Conservation (phyloP, 1,140 invertebrate genomes). For the Branchinecta lindahli region DNA sequence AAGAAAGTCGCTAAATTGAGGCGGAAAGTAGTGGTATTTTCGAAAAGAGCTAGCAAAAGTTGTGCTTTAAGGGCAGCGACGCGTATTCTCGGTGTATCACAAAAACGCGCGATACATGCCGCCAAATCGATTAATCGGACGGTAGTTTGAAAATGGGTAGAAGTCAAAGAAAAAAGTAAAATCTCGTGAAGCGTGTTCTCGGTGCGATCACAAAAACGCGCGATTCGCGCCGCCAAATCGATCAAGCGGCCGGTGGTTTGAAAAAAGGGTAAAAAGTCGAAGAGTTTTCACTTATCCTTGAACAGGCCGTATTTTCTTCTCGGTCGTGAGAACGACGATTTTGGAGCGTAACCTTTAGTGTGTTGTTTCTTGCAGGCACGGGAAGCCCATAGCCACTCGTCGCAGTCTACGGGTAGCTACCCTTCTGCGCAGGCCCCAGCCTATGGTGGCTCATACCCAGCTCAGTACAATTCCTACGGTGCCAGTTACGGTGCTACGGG, state of each 20-base stretch:
- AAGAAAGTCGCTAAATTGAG: too few relatives aligned
- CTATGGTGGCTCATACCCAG: not conserved
- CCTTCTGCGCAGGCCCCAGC: not conserved
- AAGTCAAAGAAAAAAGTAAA: not conserved
- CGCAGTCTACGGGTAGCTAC: not conserved
- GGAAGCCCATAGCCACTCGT: not conserved
- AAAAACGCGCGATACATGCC: not conserved
- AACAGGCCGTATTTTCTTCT: not conserved
- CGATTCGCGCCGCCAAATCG: not conserved
- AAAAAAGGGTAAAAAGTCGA: not conserved
- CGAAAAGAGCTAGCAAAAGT: too few relatives aligned
- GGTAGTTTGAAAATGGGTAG: not conserved
- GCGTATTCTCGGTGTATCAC: not conserved
- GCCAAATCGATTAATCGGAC: not conserved
- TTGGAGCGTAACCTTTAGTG: not conserved
- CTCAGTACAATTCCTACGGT: not conserved
- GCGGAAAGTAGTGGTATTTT: too few relatives aligned
- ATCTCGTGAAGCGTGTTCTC: too few relatives aligned
- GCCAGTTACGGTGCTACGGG: not conserved
- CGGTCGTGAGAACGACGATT: not conserved
- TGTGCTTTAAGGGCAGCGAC: too few relatives aligned
- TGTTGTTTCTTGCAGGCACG: not conserved
- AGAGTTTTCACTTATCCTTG: not conserved
- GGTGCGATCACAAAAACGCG: not conserved
- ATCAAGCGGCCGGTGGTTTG: not conserved